Base-by-base conservation (phyloP, 2,888 invertebrate species). In the Alentia gelatinosa region DNA sequence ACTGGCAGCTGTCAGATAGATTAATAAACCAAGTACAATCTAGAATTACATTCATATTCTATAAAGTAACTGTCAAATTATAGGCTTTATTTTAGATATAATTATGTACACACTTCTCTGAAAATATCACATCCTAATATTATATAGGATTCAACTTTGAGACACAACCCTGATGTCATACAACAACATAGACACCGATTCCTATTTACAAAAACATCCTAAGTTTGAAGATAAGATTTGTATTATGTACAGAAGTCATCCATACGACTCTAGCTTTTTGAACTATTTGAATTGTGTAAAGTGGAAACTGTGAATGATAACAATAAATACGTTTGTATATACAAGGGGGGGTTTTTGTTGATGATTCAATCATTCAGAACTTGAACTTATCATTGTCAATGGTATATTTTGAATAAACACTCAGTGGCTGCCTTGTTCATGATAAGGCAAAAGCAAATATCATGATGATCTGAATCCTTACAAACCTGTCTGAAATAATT, bases 141-240 rank as follows among this genome's bases (percentile, higher is more conserved):
- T 12, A 1, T 12, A 79, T 79, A 35, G 79, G 79, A 79, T 79
- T 39, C 79, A 79, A 79, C 79, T 39, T 35, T 19, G 19, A 35
- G 39, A 79, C 79, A 79, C 79, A 79, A 79, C 79, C 79, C 79
- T 79, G 79, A 79, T 39, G 39, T 37, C 79, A 79, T 39, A 79
- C 23, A 37, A 79, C 68, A 68, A 68, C 68, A 68, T 30, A 26
- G 30, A 68, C 68, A 68, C n/a, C 4, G 26, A 74, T 74, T 1
- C 39, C 1, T 79, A 79, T 79, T 79, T 79, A 79, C 79, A 79
- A 79, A 30, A 68, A 56, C 23, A n/a, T 56, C 56, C 56, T 74
- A 74, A 74, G 26, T 1, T 15, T 74, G 30, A 74, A 74, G 74
- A 19, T 56, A 5, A 56, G n/a, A 1, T 74, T 26, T 74, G 30